Base-by-base conservation (phyloP, 2,888 invertebrate genomes). In the Eupithecia vulgata region DNA sequence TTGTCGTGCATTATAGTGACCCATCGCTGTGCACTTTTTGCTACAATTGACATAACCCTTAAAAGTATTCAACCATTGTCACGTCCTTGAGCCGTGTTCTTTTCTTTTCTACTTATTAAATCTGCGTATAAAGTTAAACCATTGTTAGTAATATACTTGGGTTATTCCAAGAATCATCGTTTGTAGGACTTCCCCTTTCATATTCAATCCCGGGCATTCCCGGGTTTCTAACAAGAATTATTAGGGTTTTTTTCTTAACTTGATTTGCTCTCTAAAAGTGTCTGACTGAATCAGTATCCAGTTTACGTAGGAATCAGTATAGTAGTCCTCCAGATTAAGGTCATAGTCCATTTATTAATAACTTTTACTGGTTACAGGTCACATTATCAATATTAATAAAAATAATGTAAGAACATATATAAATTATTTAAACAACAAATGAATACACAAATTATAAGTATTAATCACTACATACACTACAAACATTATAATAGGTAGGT, bases 1-100 rank as follows among this genome's bases (percentile, higher is more conserved):
- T n/a, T n/a, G n/a, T n/a, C n/a, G n/a, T n/a, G n/a, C n/a, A n/a
- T n/a, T n/a, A n/a, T n/a, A n/a, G n/a, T n/a, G n/a, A n/a, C n/a
- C n/a, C n/a, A n/a, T 42, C 8, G 62, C 67, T 71, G 12, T 25
- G 57, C n/a, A 21, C 48, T n/a, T 52, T 21, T 10, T 52, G 48
- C 21, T 52, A 15, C 40, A 65, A 42, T 64, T 12, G 48, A 52
- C 37, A 25, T 2, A 10, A 15, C 7, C 62, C 64, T 37, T 67
- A 12, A 57, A 66, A 34, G 30, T 59, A 61, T 34, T 15, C 4
- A 13, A 1, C 61, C 34, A 61, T 48, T 35, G 21, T 83, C 79
- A 67, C 72, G 74, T 73, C 77, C 80, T 81, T 79, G 78, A 81
- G 37, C 67, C 65, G 66, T 77, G 77, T 73, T 73, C n/a, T 72